A percentile compares a stretch with the other conserved stretches of the same genome.
phyloP scores from a whole-genome alignment of 2,888 invertebrate genomes.

The Diarsia dahlii region DNA sequence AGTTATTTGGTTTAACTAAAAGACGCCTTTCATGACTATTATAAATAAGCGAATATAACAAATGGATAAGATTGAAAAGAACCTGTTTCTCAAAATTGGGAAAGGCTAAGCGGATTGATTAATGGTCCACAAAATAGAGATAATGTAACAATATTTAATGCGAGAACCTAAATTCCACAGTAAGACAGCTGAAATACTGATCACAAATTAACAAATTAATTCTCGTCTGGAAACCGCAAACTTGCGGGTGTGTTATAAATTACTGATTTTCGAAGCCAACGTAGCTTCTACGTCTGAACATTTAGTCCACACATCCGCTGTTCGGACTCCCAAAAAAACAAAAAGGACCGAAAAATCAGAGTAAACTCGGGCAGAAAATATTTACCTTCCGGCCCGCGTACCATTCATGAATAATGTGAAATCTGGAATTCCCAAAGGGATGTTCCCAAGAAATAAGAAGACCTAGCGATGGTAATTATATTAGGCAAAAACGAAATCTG shows the following conservation, averaged over 20 bases:
- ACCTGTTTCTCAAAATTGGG: no score
- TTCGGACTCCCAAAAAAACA: not conserved
- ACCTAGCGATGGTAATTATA: conserved; percentile 2
- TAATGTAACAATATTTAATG: not conserved
- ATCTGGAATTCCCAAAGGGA: conserved; percentile 15
- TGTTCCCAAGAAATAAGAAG: not conserved
- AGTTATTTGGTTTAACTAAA: no score
- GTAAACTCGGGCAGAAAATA: not conserved
- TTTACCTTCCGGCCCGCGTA: conserved; percentile 1
- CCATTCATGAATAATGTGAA: conserved; percentile 26
- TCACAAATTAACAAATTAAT: conserved; percentile 1
- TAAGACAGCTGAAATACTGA: not conserved
- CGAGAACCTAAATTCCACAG: not conserved
- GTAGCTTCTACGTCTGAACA: not conserved
- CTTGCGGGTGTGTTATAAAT: not conserved
- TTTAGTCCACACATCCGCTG: conserved; percentile 4
- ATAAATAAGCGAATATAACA: no score
- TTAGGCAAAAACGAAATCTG: not conserved
- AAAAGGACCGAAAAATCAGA: not conserved
- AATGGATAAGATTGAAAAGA: no score
- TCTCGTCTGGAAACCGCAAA: not conserved
- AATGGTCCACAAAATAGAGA: not conserved
- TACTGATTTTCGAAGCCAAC: conserved; percentile 3
- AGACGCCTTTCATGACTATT: no score
- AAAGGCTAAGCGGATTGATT: no score